Conservation (phyloP, 2,888 invertebrate genomes). For the Cantharis rufa region DNA sequence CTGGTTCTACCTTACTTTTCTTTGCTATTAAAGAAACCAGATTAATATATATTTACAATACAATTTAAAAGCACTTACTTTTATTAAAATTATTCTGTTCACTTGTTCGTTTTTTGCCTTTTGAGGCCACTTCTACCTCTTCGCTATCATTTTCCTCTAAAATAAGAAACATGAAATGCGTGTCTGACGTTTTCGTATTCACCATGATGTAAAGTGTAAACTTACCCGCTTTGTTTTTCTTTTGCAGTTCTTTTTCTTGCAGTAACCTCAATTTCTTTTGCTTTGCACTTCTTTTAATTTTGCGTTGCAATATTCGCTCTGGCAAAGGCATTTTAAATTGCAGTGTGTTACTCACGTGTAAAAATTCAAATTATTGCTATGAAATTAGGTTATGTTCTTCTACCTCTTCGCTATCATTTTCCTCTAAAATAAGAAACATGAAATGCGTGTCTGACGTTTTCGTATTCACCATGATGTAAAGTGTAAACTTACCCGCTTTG, state of each 20-base stretch:
- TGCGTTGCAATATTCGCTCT: constrained; percentile 74
- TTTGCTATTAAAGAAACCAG: neutral
- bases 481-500: no score
- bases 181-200: no score
- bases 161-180: no score
- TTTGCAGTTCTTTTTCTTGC: constrained; percentile 40
- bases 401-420: no score
- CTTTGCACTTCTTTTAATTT: constrained; percentile 78
- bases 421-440: neutral
- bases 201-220: neutral
- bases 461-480: no score
- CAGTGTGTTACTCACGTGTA: neutral
- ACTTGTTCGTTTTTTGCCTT: no score
- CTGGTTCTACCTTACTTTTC: neutral
- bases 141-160: no score
- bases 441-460: neutral
- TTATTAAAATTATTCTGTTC: no score
- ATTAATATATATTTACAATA: neutral
- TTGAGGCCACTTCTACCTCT: no score
- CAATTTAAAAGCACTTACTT: neutral
- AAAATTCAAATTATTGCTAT: neutral
- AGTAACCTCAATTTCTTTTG: constrained; percentile 65
- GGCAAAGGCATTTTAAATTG: constrained; percentile 62
- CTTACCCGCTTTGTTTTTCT: neutral
- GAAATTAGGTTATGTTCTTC: neutral